These are phyloP conservation scores for Frankliniella intonsa DNA, from an alignment of 2,888 invertebrate genomes.

Conservation along the genomic window DNA sequence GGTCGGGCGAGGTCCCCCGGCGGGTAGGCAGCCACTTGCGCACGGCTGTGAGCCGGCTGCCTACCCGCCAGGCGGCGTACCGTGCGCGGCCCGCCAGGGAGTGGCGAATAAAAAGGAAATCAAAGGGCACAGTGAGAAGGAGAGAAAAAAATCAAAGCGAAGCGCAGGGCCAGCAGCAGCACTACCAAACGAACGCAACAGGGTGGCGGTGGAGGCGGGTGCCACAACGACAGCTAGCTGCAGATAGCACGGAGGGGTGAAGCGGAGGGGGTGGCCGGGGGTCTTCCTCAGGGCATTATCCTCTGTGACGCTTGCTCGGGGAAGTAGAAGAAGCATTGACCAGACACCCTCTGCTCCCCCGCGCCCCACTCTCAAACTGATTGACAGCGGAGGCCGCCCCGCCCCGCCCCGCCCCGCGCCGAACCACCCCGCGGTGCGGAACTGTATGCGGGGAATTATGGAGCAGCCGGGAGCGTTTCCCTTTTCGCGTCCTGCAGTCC, in stretches of 20 bases:
- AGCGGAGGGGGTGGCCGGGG: too few relatives aligned
- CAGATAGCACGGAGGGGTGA: too few relatives aligned
- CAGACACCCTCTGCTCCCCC: background rate
- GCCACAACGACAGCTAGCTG: too few relatives aligned
- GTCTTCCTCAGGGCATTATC: background rate
- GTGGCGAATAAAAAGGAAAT: too few relatives aligned
- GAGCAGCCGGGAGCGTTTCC: background rate
- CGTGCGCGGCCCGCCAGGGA: too few relatives aligned
- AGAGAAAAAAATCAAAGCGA: too few relatives aligned
- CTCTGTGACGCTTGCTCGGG: background rate
- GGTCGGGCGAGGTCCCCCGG: background rate
- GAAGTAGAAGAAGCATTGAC: background rate
- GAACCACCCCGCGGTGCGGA: too few relatives aligned
- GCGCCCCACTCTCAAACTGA: background rate
- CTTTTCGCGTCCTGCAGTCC: background rate
- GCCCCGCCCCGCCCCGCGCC: background rate
- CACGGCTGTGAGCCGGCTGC: too few relatives aligned
- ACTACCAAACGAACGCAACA: background rate
- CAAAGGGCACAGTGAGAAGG: too few relatives aligned
- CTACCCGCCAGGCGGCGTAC: too few relatives aligned
- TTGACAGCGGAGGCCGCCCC: background rate
- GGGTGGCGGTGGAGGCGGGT: background rate
- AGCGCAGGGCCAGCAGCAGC: too few relatives aligned
- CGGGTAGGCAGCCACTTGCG: too few relatives aligned
- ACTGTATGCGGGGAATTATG: background rate